Conservation (phyloP, 1,140 invertebrate species). For the Drosophila sechellia region DNA sequence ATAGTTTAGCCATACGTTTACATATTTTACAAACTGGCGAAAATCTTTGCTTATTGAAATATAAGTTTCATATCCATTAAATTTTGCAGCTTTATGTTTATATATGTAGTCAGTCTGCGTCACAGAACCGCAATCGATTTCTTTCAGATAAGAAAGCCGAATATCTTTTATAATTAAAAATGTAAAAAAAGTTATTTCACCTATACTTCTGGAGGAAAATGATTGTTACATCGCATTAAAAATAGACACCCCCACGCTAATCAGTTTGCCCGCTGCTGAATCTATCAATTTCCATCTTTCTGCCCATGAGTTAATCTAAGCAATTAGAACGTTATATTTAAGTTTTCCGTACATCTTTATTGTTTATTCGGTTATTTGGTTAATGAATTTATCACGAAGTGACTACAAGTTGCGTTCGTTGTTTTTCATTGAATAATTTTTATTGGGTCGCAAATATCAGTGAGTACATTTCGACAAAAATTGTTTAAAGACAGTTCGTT, state of each 20-base stretch:
- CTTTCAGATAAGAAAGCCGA: background rate
- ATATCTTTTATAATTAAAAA: slow-evolving; percentile 5
- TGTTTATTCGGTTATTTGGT: slow-evolving; percentile 7
- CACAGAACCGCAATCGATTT: slow-evolving; percentile 14
- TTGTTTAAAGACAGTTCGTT: slow-evolving; percentile 61
- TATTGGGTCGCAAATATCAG: slow-evolving; percentile 79
- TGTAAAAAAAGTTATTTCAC: background rate
- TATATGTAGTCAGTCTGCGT: background rate
- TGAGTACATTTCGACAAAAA: slow-evolving; percentile 77
- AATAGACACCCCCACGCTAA: background rate
- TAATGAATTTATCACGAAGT: slow-evolving; percentile 38
- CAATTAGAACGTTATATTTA: slow-evolving; percentile 31
- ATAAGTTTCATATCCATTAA: too few relatives aligned
- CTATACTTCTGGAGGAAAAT: too few relatives aligned
- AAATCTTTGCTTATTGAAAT: background rate
- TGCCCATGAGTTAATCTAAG: slow-evolving; percentile 43
- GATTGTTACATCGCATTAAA: background rate
- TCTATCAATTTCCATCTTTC: slow-evolving; percentile 39
- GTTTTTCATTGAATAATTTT: slow-evolving; percentile 72
- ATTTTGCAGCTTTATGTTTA: too few relatives aligned
- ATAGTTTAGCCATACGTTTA: background rate
- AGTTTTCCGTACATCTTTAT: slow-evolving; percentile 6
- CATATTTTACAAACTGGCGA: background rate
- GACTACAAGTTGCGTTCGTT: slow-evolving; percentile 22
- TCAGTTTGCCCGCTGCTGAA: background rate